Evolutionary conservation across 2,113 vertebrate genomes (phyloP), one percentile per base, ranked within the genome.

Genomic region (Alethe diademata): DNA sequence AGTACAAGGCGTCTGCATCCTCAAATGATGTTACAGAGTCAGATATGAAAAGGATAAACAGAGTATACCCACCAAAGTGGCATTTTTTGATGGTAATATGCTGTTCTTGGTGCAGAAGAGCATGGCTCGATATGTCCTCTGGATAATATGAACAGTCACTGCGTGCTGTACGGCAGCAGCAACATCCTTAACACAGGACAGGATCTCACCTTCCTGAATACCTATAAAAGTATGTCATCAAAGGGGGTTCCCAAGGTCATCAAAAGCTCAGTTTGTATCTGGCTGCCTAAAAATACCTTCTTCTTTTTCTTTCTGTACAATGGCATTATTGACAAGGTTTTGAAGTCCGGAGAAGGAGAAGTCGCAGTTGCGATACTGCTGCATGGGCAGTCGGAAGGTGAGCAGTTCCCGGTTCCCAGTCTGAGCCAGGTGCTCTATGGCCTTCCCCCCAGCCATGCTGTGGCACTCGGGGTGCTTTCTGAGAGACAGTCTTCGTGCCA

Each of bases 261-360:
- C 19, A 86, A 31, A 53, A 78, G 1, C 19, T 48, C 3, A 22
- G 60, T 31, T 90, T 72, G 23, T 28, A 58, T 17, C 48, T 24
- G 24, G 47, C 69, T 53, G 48, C 51, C 69, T 71, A 51, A 74
- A 93, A 88, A 78, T 97, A 99, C 99, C 99, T 98, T 99, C 99
- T 91, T 99, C 98, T 54, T 94, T 95, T 93, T 99, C 99, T 91
- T 98, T 97, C 86, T 97, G 97, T 33, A 3, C 48, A 84, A 99
- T 99, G 15, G 86, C 73, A 94, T 91, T 97, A 19, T 97, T 93
- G 65, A 98, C 85, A 38, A 98, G 62, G 56, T 82, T 98, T 26
- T 98, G 98, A 42, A 99, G 95, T 16, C 99, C 99, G 35, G 98
- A 84, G 40, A 99, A 99, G 35, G 99, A 99, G 88, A 99, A 99